Percentiles rank a stretch among this genome's conserved stretches.
Evolutionary conservation across 2,797 vertebrate species (phyloP).

Genomic region (Brachymystax lenok): DNA sequence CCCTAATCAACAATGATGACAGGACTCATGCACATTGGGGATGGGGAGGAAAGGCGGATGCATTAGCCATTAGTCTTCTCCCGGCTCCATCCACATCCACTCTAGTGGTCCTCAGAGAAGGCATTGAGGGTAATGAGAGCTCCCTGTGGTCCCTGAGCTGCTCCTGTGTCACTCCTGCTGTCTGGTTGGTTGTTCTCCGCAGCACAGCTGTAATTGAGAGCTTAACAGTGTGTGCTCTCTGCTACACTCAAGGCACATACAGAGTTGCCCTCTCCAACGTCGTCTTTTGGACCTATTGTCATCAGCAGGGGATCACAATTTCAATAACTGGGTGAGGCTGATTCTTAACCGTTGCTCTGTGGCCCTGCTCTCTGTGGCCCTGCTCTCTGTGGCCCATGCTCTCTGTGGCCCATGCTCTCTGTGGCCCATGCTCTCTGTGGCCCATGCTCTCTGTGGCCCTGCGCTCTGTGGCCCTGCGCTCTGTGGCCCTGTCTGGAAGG

Average conservation of each 20-base stretch:
- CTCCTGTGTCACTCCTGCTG: conserved; percentile 59
- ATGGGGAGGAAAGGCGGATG: conserved; percentile 42
- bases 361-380: neutral
- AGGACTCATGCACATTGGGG: conserved; percentile 26
- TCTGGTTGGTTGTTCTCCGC: conserved; percentile 47
- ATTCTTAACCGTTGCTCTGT: neutral
- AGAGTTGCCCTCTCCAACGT: neutral
- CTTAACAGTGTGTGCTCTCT: conserved; percentile 47
- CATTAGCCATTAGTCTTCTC: conserved; percentile 56
- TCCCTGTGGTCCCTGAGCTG: conserved; percentile 53
- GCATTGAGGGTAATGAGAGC: conserved; percentile 70
- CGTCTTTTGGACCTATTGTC: neutral
- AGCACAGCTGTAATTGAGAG: conserved; percentile 67
- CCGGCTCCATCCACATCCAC: conserved; percentile 43
- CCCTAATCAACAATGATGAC: conserved; percentile 34
- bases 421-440: too few relatives aligned
- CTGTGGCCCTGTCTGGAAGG: too few relatives aligned
- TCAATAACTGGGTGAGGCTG: neutral
- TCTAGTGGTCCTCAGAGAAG: conserved; percentile 56
- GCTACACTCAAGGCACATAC: conserved; percentile 46
- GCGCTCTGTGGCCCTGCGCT: too few relatives aligned
- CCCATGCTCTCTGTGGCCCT: too few relatives aligned
- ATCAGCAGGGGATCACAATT: neutral
- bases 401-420: too few relatives aligned
- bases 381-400: too few relatives aligned